These are phyloP conservation scores for Volucella bombylans DNA, from an alignment of 2,888 invertebrate genomes.

Conservation along the genomic window DNA sequence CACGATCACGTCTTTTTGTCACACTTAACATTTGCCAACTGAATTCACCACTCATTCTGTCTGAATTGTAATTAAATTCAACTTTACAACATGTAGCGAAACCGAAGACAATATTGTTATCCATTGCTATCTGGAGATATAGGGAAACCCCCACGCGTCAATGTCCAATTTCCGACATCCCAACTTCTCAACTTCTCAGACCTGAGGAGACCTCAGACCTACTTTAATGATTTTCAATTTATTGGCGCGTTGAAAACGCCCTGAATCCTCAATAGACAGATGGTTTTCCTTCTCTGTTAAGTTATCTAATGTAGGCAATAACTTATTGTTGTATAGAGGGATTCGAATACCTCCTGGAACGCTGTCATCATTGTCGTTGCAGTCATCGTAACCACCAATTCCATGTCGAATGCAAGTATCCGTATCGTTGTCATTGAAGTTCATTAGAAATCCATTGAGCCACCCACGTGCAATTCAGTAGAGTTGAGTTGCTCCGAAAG, in stretches of 20 bases:
- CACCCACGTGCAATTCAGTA: constrained; percentile 46
- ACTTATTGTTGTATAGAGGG: not conserved
- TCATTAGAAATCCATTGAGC: constrained; percentile 69
- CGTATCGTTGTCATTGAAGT: constrained; percentile 42
- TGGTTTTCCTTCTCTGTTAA: constrained; percentile 1
- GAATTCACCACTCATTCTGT: constrained; percentile 34
- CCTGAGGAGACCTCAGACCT: not conserved
- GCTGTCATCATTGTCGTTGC: constrained; percentile 21
- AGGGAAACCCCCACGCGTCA: constrained; percentile 47
- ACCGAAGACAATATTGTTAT: constrained; percentile 32
- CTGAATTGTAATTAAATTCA: constrained; percentile 56
- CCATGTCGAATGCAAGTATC: constrained; percentile 26
- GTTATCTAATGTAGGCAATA: constrained; percentile 49
- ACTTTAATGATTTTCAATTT: constrained; percentile 59
- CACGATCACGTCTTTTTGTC: constrained; percentile 26
- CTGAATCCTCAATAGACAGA: constrained; percentile 43
- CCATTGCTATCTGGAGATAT: constrained; percentile 42
- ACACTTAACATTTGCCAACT: constrained; percentile 28
- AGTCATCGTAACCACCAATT: constrained; percentile 13
- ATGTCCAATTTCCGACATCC: constrained; percentile 23
- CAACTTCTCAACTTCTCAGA: not conserved
- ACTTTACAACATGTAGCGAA: not conserved
- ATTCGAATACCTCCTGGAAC: constrained; percentile 19
- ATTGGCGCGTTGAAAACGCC: constrained; percentile 55
- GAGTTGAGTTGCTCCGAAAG: constrained; percentile 13